Evolutionary conservation across 2,113 vertebrate genomes (phyloP).

Genomic region (Galbula dea): DNA sequence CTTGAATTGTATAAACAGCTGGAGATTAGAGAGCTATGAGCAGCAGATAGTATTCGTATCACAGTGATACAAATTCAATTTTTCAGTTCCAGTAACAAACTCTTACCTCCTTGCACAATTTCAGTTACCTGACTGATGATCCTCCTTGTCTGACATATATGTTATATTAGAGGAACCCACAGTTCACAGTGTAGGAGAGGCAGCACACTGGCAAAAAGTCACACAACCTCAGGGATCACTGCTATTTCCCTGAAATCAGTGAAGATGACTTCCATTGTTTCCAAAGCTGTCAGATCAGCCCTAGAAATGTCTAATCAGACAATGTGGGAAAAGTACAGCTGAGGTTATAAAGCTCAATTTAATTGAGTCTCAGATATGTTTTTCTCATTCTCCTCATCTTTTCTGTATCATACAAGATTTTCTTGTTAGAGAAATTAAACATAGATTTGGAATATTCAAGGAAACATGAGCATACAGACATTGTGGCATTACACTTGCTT

Average conservation of each 20-base stretch:
- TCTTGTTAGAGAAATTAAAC: background rate
- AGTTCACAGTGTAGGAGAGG: background rate
- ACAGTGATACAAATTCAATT: background rate
- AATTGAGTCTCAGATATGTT: background rate
- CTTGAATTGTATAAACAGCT: background rate
- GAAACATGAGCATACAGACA: background rate
- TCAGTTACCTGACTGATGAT: background rate
- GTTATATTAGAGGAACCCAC: background rate
- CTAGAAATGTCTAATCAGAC: background rate
- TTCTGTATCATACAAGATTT: background rate
- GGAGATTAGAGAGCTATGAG: background rate
- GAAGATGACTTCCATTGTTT: background rate
- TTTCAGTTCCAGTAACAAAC: background rate
- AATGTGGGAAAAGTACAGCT: background rate
- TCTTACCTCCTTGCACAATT: background rate
- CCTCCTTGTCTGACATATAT: background rate
- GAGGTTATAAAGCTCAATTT: background rate
- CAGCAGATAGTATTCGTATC: background rate
- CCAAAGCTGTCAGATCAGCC: background rate
- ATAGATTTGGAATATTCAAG: background rate
- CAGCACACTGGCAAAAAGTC: background rate
- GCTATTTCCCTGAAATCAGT: background rate
- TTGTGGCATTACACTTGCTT: background rate
- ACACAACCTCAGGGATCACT: background rate
- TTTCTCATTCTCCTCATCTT: background rate